Evolutionary conservation across 92 coral and sea anemone species (phyloP).

Genomic region (Paragorgia papillata): DNA sequence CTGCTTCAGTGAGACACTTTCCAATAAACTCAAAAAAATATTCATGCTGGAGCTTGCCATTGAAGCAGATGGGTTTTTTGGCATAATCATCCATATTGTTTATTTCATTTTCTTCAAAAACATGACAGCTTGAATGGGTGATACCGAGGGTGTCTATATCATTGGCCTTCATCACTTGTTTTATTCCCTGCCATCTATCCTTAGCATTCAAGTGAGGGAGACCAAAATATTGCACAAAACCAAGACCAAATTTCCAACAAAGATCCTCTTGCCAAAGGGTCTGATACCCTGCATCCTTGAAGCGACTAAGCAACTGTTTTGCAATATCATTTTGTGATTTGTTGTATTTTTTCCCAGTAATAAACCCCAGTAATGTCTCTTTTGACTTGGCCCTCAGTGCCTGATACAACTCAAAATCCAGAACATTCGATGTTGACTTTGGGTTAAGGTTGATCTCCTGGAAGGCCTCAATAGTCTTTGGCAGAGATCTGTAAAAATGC

Average conservation of each 20-base stretch:
- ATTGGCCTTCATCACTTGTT: slow-evolving; percentile 36
- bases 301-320: slow-evolving; percentile 41
- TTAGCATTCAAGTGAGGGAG: slow-evolving; percentile 29
- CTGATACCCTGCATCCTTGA: slow-evolving; percentile 68
- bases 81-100: slow-evolving; percentile 41
- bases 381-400: slow-evolving; percentile 50
- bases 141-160: slow-evolving; percentile 63
- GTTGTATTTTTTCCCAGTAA: slow-evolving; percentile 41
- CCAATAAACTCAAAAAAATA: slow-evolving; percentile 50
- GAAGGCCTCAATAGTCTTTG: slow-evolving; percentile 67
- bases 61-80: slow-evolving; percentile 49
- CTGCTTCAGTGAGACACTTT: slow-evolving; percentile 39
- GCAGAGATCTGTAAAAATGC: slow-evolving; percentile 82
- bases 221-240: slow-evolving; percentile 47
- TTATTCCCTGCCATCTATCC: slow-evolving; percentile 54
- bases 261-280: slow-evolving; percentile 71
- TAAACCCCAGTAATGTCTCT: slow-evolving; percentile 47
- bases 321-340: not conserved
- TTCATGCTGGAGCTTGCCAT: slow-evolving; percentile 58
- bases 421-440: slow-evolving; percentile 47
- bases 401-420: slow-evolving; percentile 68
- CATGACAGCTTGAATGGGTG: slow-evolving; percentile 68
- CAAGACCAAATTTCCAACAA: slow-evolving; percentile 67
- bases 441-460: slow-evolving; percentile 49
- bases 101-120: slow-evolving; percentile 30